Percentiles rank a stretch among this genome's conserved stretches.
Conservation (phyloP, 2,888 invertebrate species). For the Netelia virgata region DNA sequence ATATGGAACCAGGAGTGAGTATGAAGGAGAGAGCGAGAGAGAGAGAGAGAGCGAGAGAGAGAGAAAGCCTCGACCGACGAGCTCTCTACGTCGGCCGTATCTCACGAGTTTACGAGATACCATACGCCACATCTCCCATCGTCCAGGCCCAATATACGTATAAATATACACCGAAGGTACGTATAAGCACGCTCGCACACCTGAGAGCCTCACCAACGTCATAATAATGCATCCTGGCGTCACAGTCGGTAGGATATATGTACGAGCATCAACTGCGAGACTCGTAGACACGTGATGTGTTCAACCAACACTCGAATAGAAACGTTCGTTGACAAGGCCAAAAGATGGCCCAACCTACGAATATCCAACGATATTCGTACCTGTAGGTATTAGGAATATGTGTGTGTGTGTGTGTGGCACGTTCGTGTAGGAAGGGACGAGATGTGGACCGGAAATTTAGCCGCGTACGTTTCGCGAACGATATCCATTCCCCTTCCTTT, state of each 20-base stretch:
- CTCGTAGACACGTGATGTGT: conserved; percentile 25
- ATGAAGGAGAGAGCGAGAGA: too few relatives aligned
- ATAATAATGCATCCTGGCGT: conserved; percentile 50
- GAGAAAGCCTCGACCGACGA: conserved; percentile 50
- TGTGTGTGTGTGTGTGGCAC: background rate
- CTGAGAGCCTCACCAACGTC: conserved; percentile 15
- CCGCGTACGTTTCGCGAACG: conserved; percentile 46
- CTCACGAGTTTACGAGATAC: conserved; percentile 71
- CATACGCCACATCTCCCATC: conserved; percentile 64
- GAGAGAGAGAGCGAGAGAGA: conserved; percentile 31
- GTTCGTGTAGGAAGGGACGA: conserved; percentile 19
- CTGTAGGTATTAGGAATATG: too few relatives aligned
- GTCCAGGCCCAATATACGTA: conserved; percentile 39
- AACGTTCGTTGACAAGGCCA: conserved; percentile 20
- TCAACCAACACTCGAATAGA: conserved; percentile 16
- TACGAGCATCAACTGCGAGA: conserved; percentile 6
- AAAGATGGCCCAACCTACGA: conserved; percentile 10
- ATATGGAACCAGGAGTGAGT: conserved; percentile 47
- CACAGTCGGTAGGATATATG: conserved; percentile 8
- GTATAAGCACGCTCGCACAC: conserved; percentile 7
- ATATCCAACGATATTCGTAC: conserved; percentile 25
- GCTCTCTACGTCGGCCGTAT: conserved; percentile 68
- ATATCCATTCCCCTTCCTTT: background rate
- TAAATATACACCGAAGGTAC: conserved; percentile 42
- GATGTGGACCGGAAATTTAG: conserved; percentile 58